Base-by-base conservation (phyloP, 2,113 vertebrate species). In the Nothobranchius kuhntae region DNA sequence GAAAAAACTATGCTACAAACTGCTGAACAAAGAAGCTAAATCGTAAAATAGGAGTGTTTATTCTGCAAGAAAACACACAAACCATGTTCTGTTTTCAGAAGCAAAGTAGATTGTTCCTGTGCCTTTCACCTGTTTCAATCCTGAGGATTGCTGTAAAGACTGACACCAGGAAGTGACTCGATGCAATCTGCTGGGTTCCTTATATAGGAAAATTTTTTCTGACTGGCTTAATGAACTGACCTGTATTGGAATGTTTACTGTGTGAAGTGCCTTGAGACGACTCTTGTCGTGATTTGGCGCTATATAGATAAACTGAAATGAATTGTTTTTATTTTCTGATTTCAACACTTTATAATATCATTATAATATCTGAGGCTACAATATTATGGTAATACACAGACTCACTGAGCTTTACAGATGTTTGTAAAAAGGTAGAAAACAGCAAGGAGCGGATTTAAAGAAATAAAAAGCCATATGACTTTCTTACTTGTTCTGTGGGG, bases 401-500 rank as follows among this genome's bases (percentile, higher is more conserved):
- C 15, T 40, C 53, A 40, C 46, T 38, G 42, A 47, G 15, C 13
- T 61, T 65, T 56, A n/a, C 10, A 15, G 26, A 70, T 44, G 72
- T 56, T 30, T 53, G 6, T 38, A 51, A 53, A 30, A n/a, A 55
- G 46, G 45, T 0, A 36, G 26, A 47, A 52, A 51, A 62, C 7
- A 8, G 42, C 21, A 12, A 0, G 2, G 52, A 68, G 65, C 10
- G 12, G 52, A 7, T 47, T 66, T 26, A 55, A 21, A 53, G 61
- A 36, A 26, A 52, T 13, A 48, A 47, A 7, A 71, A 45, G 52
- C 26, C 14, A 63, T 40, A 24, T 7, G 47, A 45, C 46, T 38
- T 82, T 68, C 96, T 95, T 94, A 98, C 98, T 99, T 99, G 95
- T 98, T 99, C 84, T 97, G 96, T 82, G 97, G 95, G 52, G 98